Conservation (phyloP, 2,113 vertebrate species). For the Axis porcinus region DNA sequence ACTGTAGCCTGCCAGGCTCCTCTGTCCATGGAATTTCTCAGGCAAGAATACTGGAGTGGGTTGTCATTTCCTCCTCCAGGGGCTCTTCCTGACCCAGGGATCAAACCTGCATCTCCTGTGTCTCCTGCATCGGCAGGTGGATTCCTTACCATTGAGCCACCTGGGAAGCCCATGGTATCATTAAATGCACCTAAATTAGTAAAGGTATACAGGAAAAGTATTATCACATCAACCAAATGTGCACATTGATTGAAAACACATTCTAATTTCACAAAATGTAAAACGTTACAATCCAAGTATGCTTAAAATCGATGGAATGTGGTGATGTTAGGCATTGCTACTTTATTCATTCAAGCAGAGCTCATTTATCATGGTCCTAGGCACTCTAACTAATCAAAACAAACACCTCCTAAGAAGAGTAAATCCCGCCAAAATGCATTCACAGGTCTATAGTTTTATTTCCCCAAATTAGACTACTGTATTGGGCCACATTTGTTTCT, state of each 20-base stretch:
- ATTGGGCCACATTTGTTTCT: not conserved
- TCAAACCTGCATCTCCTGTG: not conserved
- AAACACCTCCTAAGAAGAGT: not conserved
- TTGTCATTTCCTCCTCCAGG: not conserved
- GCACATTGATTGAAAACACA: not conserved
- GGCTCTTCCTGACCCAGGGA: not conserved
- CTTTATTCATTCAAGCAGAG: not conserved
- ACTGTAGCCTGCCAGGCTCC: not conserved
- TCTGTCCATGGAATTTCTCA: not conserved
- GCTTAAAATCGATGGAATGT: not conserved
- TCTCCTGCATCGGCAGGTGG: not conserved
- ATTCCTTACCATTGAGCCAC: not conserved
- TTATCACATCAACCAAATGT: not conserved
- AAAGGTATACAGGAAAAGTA: not conserved
- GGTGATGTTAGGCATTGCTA: not conserved
- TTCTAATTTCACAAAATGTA: not conserved
- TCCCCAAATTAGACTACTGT: not conserved
- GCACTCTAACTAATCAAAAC: not conserved
- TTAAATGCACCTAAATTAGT: not conserved
- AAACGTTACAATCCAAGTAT: not conserved
- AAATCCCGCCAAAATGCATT: not conserved
- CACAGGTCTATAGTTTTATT: not conserved
- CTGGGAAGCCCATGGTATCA: not conserved
- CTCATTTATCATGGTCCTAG: not conserved
- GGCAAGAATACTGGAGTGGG: not conserved